Evolutionary conservation across 2,113 vertebrate genomes (phyloP).

Genomic region (Phocoena phocoena): DNA sequence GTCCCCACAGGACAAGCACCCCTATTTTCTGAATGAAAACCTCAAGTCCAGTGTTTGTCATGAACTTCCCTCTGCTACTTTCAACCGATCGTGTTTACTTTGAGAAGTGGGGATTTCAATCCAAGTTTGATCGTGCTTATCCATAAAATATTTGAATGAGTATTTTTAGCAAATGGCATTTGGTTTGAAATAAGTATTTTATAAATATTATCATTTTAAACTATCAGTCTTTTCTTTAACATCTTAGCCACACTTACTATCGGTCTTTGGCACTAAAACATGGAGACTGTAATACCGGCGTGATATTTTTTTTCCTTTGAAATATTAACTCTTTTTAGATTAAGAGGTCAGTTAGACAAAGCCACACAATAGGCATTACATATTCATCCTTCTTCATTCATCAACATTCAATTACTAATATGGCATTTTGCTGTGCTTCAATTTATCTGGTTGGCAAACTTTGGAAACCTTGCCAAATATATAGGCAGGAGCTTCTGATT

Average conservation of each 20-base stretch:
- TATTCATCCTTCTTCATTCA: not conserved
- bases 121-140: constrained; percentile 59
- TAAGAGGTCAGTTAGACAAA: constrained; percentile 26
- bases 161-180: constrained; percentile 76
- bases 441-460: not conserved
- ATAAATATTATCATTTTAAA: constrained; percentile 72
- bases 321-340: not conserved
- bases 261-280: constrained; percentile 38
- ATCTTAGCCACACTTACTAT: constrained; percentile 54
- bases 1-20: not conserved
- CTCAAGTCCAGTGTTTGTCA: constrained; percentile 67
- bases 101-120: constrained; percentile 54
- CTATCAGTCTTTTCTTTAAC: constrained; percentile 68
- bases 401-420: not conserved
- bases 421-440: not conserved
- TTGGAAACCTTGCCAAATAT: not conserved
- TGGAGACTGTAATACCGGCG: not conserved
- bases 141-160: constrained; percentile 66
- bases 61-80: not conserved
- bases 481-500: not conserved
- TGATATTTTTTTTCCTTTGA: not conserved
- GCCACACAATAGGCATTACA: not conserved
- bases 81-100: not conserved
- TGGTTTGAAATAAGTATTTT: constrained; percentile 73
- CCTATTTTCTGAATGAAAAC: constrained; percentile 58